Percentiles rank a stretch among this genome's conserved stretches.
Conservation (phyloP, 2,113 vertebrate species). For the Condylura cristata region DNA sequence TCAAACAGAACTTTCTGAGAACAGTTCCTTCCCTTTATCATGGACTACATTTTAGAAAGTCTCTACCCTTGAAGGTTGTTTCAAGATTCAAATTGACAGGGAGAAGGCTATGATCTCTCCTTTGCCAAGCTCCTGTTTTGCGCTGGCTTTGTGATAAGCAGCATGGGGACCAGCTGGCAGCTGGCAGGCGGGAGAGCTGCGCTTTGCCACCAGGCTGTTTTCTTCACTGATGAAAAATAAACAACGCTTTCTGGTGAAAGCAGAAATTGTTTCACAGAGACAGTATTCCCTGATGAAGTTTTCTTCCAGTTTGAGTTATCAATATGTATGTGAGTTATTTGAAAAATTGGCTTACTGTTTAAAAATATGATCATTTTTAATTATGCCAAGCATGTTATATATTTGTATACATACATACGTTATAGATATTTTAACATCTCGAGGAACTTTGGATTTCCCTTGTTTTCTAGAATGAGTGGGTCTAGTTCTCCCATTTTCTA, state of each 20-base stretch:
- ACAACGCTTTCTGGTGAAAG: not conserved
- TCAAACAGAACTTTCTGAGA: not conserved
- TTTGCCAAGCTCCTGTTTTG: not conserved
- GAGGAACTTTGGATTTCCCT: not conserved
- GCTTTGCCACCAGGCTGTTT: not conserved
- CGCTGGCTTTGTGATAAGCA: not conserved
- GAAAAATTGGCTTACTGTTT: not conserved
- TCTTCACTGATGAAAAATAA: constrained; percentile 28
- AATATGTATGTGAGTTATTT: not conserved
- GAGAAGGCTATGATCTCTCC: not conserved
- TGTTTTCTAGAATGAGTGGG: not conserved
- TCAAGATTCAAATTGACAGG: not conserved
- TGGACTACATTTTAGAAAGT: not conserved
- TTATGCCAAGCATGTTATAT: not conserved
- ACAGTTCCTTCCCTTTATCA: not conserved
- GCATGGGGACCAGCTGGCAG: not conserved
- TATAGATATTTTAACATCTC: not conserved
- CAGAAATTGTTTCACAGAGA: constrained; percentile 39
- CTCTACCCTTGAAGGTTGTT: not conserved
- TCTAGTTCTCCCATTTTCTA: not conserved
- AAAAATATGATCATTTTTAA: not conserved
- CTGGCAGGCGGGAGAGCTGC: not conserved
- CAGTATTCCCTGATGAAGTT: not conserved
- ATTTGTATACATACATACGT: too few species aligned
- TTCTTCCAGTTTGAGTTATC: not conserved